Evolutionary conservation across 2,113 vertebrate genomes (phyloP), one percentile per base, ranked within the genome.

Genomic region (Oryzias curvinotus): DNA sequence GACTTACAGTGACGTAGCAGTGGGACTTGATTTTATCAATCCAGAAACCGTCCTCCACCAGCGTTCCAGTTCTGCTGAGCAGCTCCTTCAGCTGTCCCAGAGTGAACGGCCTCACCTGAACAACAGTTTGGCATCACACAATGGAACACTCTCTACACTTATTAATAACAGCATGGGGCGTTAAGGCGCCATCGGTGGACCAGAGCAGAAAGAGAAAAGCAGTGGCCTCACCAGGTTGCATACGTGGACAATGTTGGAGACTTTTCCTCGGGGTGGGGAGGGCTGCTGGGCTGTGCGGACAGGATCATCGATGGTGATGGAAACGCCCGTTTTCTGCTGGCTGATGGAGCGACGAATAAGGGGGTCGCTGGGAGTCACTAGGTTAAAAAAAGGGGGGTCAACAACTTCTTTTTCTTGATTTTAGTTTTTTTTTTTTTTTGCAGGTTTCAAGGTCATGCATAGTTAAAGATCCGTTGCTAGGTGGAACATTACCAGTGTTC

Each of bases 1-100:
- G 50, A 78, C 91, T 93, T 70, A 96, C 95, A 52, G 95, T 97
- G 64, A 95, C 94, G 30, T 93, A 96, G 84, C 95, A 96, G 77
- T 97, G 95, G 26, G 95, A 97, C 75, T 96, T 96, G 78, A 97
- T 97, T 85, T 96, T 96, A 85, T 96, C 95, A 0, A 96, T 96
- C 95, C 95, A 97, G 83, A 97, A 97, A 57, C 92, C 93, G 0
- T 96, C 94, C 51, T 97, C 95, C 57, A 94, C 80, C 73, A 97
- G 73, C 0, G 90, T 92, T 52, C 95, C 95, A 0, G 95, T 96
- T 45, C 94, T 89, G 48, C 92, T 88, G 52, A 97, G 87, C 63
- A 97, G 82, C 59, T 96, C 95, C 83, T 97, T 97, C 41, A 97
- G 85, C 61, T 97, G 95, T 23, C 93, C 94, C 60, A 97, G 87